Base-by-base conservation (phyloP, 2,113 vertebrate genomes). In the Chloropsis cyanopogon region DNA sequence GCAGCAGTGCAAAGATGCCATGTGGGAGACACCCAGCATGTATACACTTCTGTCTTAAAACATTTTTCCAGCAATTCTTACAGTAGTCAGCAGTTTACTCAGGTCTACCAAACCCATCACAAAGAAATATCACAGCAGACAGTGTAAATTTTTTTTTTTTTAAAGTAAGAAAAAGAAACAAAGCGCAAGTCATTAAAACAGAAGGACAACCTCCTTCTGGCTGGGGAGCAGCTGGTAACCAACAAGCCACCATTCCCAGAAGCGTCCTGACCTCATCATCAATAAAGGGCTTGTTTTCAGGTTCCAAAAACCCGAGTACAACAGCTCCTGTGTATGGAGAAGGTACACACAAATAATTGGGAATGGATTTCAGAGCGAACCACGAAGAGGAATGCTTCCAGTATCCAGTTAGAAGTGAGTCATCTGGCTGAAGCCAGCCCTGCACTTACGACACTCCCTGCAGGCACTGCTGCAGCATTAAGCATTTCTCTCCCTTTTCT, bases 201-300 rank as follows among this genome's bases (percentile, higher is more conserved):
- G 37, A 71, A 63, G 46, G 63, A 61, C 5, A 5, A 60, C 41
- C 41, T 79, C 33, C 46, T 82, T 12, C 88, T 91, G 71, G 75
- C 85, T 88, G 53, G 42, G 53, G 41, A 96, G 70, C 75, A 92
- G 90, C 75, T 90, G 78, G 70, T 85, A 93, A 85, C 52, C 85
- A 80, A 25, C 26, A 65, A 72, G 64, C n/a, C 46, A 49, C 71
- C 5, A 2, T 57, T 90, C 80, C 76, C 88, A 92, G 88, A 86
- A 93, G 47, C 0, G 0, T 18, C 56, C 94, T 75, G 80, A 93
- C 82, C 35, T 88, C 86, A 77, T 18, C 92, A 70, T 35, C 88
- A 90, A 90, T 66, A 86, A 92, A 75, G 49, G 39, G 24, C 77
- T 78, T 88, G 12, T 54, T 70, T 86, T 57, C 6, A 8, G 49